A percentile compares a stretch with the other conserved stretches of the same genome.
Conservation (phyloP, 2,797 vertebrate species). For the Centropyge bicolor region DNA sequence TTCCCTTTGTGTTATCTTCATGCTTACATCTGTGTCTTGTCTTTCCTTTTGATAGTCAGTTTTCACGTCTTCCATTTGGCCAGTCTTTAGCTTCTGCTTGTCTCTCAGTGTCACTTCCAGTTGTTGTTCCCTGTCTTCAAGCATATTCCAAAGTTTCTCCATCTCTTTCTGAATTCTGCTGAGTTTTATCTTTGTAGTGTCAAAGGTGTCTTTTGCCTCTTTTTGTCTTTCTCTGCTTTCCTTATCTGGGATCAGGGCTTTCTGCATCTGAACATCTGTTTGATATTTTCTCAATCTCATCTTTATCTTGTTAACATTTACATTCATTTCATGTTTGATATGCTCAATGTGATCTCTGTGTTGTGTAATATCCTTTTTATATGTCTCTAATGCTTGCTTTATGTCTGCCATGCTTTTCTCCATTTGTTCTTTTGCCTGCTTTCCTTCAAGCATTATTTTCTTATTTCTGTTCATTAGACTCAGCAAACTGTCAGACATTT, state of each 20-base stretch:
- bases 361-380: constrained; percentile 43
- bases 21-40: constrained; percentile 42
- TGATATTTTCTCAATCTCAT: constrained; percentile 41
- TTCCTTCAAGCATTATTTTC: constrained; percentile 50
- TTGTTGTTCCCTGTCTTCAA: constrained; percentile 54
- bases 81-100: constrained; percentile 38
- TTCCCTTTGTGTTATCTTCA: constrained; percentile 36
- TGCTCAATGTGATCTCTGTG: constrained; percentile 50
- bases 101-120: constrained; percentile 42
- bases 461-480: constrained; percentile 57
- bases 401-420: constrained; percentile 54
- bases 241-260: constrained; percentile 18
- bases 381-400: constrained; percentile 58
- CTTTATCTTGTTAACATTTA: constrained; percentile 58
- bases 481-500: constrained; percentile 42
- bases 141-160: constrained; percentile 61
- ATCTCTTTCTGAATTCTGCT: constrained; percentile 61
- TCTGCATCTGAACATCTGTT: constrained; percentile 41
- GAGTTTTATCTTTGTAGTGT: constrained; percentile 59
- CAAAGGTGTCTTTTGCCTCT: background rate
- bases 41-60: constrained; percentile 49
- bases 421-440: constrained; percentile 56
- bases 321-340: constrained; percentile 55
- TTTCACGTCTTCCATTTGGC: constrained; percentile 42
- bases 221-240: constrained; percentile 44